Conservation (phyloP, 2,113 vertebrate genomes). For the Accipiter virgatus region DNA sequence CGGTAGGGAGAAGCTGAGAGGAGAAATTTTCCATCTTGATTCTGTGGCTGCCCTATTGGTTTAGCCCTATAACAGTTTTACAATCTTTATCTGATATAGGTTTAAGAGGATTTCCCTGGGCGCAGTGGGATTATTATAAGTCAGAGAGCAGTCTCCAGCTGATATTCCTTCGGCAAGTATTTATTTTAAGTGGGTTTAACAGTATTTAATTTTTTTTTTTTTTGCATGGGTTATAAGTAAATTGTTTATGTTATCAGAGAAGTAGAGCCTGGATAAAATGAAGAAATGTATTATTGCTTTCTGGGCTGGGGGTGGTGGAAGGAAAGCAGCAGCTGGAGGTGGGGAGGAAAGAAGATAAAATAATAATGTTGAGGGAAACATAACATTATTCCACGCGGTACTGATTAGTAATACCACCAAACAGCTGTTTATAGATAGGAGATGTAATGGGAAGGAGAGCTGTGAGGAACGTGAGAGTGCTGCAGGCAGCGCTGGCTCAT, state of each 20-base stretch:
- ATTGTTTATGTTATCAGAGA: slow-evolving; percentile 32
- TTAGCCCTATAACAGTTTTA: slow-evolving; percentile 69
- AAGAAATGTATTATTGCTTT: neutral
- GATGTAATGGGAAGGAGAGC: neutral
- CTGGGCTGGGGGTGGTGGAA: neutral
- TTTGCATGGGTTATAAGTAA: neutral
- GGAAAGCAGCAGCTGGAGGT: slow-evolving; percentile 33
- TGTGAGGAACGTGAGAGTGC: neutral
- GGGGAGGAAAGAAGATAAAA: slow-evolving; percentile 7
- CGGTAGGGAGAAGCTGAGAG: neutral
- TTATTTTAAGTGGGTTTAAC: slow-evolving; percentile 67
- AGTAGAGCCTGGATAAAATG: slow-evolving; percentile 5
- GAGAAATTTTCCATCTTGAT: slow-evolving; percentile 20
- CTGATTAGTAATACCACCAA: slow-evolving; percentile 34
- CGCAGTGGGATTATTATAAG: slow-evolving; percentile 61
- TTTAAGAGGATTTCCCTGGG: slow-evolving; percentile 70
- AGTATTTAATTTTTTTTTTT: slow-evolving; percentile 40
- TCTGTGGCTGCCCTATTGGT: slow-evolving; percentile 10
- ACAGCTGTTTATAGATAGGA: slow-evolving; percentile 42
- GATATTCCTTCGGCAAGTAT: slow-evolving; percentile 57
- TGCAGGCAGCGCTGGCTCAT: neutral
- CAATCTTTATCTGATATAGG: slow-evolving; percentile 63
- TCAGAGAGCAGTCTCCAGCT: slow-evolving; percentile 57
- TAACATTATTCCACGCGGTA: neutral
- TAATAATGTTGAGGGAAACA: neutral